Evolutionary conservation across 2,888 invertebrate genomes (phyloP).

Genomic region (Sicus ferrugineus): DNA sequence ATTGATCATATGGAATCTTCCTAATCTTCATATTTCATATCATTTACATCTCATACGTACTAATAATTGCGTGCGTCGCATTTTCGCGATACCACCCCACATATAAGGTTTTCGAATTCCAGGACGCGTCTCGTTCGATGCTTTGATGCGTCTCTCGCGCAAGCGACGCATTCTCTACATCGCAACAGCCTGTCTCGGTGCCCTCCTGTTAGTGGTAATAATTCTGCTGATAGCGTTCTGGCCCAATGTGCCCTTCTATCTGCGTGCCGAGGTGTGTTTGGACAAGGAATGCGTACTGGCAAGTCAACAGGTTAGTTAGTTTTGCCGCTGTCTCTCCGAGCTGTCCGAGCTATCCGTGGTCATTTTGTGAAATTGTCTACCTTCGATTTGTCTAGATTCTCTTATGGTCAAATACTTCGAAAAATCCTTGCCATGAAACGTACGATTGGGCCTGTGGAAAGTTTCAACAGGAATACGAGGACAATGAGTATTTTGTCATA

Average conservation of each 20-base stretch:
- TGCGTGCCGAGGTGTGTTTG: constrained; percentile 60
- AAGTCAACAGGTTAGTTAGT: constrained; percentile 53
- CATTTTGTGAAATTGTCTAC: constrained; percentile 15
- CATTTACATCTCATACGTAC: not conserved
- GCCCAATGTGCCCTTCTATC: constrained; percentile 62
- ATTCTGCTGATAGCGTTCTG: constrained; percentile 60
- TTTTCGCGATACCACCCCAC: not conserved
- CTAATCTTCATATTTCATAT: not conserved
- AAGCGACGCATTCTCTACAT: constrained; percentile 60
- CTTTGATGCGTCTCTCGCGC: constrained; percentile 58
- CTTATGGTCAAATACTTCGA: constrained; percentile 60
- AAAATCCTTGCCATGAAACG: constrained; percentile 59
- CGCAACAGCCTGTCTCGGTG: constrained; percentile 58
- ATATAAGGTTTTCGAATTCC: constrained; percentile 55
- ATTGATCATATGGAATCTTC: not conserved
- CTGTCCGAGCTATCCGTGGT: not conserved
- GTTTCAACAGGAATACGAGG: constrained; percentile 58
- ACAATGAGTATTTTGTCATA: constrained; percentile 59
- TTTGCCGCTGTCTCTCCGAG: not conserved
- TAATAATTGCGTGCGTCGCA: not conserved
- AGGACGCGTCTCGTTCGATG: constrained; percentile 59
- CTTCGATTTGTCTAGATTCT: constrained; percentile 47
- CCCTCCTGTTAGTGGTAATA: constrained; percentile 58
- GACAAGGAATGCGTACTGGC: constrained; percentile 62
- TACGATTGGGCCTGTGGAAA: constrained; percentile 64